phyloP scores from a whole-genome alignment of 2,113 vertebrate genomes.

The Malurus melanocephalus region DNA sequence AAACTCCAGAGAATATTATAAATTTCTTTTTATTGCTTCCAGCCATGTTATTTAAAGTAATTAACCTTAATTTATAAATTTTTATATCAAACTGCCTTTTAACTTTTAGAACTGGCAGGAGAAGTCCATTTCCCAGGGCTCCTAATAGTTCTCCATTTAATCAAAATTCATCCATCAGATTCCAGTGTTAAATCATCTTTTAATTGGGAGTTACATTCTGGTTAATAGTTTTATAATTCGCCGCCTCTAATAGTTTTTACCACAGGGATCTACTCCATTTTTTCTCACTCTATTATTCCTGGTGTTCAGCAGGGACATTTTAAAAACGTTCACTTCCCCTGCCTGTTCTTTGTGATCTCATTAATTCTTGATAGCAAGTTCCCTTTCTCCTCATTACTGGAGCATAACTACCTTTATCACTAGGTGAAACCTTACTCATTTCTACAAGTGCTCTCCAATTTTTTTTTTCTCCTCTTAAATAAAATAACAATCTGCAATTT shows the following conservation, averaged over 20 bases:
- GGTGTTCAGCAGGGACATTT: slow-evolving; percentile 72
- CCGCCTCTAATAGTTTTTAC: slow-evolving; percentile 95
- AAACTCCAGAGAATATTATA: slow-evolving; percentile 86
- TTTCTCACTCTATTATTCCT: slow-evolving; percentile 83
- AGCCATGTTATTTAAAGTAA: slow-evolving; percentile 98
- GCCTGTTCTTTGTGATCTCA: slow-evolving; percentile 80
- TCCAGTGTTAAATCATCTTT: slow-evolving; percentile 99
- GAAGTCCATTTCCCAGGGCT: slow-evolving; percentile 90
- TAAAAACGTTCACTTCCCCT: slow-evolving; percentile 66
- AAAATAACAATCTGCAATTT: not conserved
- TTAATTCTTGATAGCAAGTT: slow-evolving; percentile 74
- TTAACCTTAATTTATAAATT: slow-evolving; percentile 99
- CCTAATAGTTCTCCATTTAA: slow-evolving; percentile 98
- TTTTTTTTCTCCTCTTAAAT: not conserved
- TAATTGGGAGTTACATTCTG: slow-evolving; percentile 99
- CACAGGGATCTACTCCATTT: slow-evolving; percentile 96
- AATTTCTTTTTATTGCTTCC: slow-evolving; percentile 84
- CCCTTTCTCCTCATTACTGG: slow-evolving; percentile 69
- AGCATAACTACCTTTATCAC: slow-evolving; percentile 52
- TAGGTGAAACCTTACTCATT: slow-evolving; percentile 51
- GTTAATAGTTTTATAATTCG: slow-evolving; percentile 99
- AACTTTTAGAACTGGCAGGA: slow-evolving; percentile 85
- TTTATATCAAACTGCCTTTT: slow-evolving; percentile 94
- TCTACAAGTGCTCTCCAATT: slow-evolving; percentile 18
- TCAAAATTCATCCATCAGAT: slow-evolving; percentile 99